Evolutionary conservation across 2,797 vertebrate genomes (phyloP).

Genomic region (Malacoraja senta): DNA sequence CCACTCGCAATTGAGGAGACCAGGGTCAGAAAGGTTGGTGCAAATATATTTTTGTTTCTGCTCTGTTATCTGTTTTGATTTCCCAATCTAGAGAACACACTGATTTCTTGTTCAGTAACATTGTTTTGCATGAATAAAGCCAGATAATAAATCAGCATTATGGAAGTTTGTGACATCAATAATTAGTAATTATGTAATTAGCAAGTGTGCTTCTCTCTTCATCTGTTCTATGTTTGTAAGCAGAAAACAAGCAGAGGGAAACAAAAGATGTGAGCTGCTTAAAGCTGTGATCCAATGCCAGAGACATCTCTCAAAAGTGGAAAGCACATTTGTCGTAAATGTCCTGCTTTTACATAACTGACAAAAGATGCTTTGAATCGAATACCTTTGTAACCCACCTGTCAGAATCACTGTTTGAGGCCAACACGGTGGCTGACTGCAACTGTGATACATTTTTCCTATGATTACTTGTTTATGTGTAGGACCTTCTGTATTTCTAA

Average conservation of each 20-base stretch:
- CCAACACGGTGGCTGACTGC: background rate
- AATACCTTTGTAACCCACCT: constrained; percentile 12
- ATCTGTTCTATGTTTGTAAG: background rate
- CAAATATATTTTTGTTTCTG: background rate
- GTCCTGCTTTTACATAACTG: background rate
- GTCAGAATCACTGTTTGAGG: constrained; percentile 1
- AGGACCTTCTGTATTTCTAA: background rate
- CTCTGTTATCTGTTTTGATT: background rate
- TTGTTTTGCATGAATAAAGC: background rate
- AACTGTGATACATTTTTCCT: background rate
- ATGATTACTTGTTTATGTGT: background rate
- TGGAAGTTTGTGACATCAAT: background rate
- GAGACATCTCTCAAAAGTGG: background rate
- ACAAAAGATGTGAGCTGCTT: background rate
- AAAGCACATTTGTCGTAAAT: constrained; percentile 2
- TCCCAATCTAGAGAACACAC: background rate
- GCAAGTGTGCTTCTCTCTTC: background rate
- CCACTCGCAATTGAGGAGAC: no score
- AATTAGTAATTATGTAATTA: constrained; percentile 11
- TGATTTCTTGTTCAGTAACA: background rate
- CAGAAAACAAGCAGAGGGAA: background rate
- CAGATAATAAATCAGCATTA: constrained; percentile 9
- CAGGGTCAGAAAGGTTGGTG: background rate
- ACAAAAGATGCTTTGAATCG: background rate
- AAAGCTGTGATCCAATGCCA: background rate